Percentiles rank a stretch among this genome's conserved stretches.
Conservation (phyloP, 2,797 vertebrate genomes). For the Antennarius maculatus region DNA sequence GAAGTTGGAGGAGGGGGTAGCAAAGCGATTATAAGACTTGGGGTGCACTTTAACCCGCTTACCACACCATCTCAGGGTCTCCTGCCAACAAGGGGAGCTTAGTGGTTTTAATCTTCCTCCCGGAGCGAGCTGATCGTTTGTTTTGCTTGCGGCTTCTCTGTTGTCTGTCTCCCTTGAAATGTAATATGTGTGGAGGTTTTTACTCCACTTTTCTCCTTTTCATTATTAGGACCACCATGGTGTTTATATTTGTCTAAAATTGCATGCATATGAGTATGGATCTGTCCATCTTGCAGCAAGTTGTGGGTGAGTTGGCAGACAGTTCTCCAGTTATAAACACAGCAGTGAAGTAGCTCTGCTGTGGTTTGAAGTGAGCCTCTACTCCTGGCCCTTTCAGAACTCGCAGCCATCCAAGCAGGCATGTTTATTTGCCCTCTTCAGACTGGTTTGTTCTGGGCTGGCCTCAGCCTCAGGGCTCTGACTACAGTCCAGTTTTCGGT, state of each 20-base stretch:
- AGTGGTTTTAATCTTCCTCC: conserved; percentile 78
- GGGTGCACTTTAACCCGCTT: conserved; percentile 85
- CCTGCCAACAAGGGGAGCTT: conserved; percentile 80
- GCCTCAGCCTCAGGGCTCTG: conserved; percentile 60
- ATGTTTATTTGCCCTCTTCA: conserved; percentile 64
- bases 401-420: conserved; percentile 38
- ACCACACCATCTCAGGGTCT: conserved; percentile 73
- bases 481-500: conserved; percentile 50
- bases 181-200: conserved; percentile 30
- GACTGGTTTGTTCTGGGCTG: conserved; percentile 53
- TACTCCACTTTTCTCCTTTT: conserved; percentile 6
- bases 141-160: conserved; percentile 50
- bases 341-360: conserved; percentile 48
- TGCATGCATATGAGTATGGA: conserved; percentile 21
- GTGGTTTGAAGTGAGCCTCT: conserved; percentile 65
- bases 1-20: conserved; percentile 23
- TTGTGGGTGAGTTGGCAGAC: conserved; percentile 33
- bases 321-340: conserved; percentile 64
- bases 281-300: conserved; percentile 18
- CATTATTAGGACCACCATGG: conserved; percentile 30
- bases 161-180: conserved; percentile 53
- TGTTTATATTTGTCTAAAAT: conserved; percentile 33
- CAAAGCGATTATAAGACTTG: conserved; percentile 72
- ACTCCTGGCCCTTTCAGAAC: conserved; percentile 30
- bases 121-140: conserved; percentile 65